Conservation (phyloP, 2,113 vertebrate species). For the Andinoacara biseriatus region DNA sequence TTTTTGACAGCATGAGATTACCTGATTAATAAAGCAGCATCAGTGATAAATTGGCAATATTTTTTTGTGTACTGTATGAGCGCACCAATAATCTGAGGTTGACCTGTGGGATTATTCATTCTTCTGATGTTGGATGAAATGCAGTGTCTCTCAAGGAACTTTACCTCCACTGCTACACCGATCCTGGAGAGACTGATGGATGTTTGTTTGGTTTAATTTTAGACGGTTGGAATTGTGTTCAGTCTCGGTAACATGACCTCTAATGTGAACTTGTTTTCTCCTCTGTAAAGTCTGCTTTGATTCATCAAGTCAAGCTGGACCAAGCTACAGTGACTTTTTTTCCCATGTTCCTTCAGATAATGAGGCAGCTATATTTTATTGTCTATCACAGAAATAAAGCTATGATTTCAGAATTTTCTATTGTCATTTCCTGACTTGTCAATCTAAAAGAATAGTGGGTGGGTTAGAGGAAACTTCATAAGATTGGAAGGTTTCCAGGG, state of each 20-base stretch:
- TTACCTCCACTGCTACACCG: background rate
- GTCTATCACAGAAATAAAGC: slow-evolving; percentile 74
- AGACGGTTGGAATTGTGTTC: background rate
- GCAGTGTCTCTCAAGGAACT: background rate
- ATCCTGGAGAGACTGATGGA: background rate
- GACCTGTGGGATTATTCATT: background rate
- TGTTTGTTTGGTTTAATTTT: no score
- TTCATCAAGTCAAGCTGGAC: background rate
- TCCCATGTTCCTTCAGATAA: slow-evolving; percentile 27
- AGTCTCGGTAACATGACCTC: background rate
- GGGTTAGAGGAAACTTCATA: background rate
- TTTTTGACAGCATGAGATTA: background rate
- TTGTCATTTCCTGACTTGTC: background rate
- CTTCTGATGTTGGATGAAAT: background rate
- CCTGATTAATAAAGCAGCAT: background rate
- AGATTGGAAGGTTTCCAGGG: background rate
- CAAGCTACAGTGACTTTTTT: slow-evolving; percentile 15
- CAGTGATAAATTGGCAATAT: background rate
- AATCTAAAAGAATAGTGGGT: background rate
- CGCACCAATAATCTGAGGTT: background rate
- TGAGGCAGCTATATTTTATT: slow-evolving; percentile 69
- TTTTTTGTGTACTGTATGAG: background rate
- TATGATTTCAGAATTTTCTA: slow-evolving; percentile 39
- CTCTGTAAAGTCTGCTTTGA: background rate
- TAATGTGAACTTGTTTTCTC: slow-evolving; percentile 51